These are phyloP conservation scores for Drosophila lini DNA, from an alignment of 1,140 invertebrate species.

Conservation along the genomic window DNA sequence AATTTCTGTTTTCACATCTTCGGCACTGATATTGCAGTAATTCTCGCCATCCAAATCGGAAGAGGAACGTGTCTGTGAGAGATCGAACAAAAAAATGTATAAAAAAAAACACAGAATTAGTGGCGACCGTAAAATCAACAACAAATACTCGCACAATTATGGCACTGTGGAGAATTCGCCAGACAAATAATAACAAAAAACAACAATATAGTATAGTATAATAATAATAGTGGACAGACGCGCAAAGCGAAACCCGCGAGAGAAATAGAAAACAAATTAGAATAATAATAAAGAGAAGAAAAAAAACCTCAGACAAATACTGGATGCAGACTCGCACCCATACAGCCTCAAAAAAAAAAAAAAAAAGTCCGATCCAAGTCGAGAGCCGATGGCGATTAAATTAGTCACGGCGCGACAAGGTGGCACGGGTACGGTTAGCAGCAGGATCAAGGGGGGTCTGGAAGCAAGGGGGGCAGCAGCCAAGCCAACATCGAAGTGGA, in stretches of 20 bases:
- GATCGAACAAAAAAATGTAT: constrained; percentile 28
- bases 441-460: not conserved
- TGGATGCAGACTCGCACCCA: constrained; percentile 29
- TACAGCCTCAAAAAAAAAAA: not conserved
- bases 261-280: constrained; percentile 70
- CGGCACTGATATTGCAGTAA: constrained; percentile 83
- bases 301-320: constrained; percentile 46
- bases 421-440: not conserved
- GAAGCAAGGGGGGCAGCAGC: constrained; percentile 17
- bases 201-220: constrained; percentile 22
- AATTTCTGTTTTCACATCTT: constrained; percentile 84
- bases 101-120: constrained; percentile 57
- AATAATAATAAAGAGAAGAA: constrained; percentile 72
- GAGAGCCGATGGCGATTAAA: constrained; percentile 68
- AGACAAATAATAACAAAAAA: constrained; percentile 71
- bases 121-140: constrained; percentile 29
- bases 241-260: constrained; percentile 18
- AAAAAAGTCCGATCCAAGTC: constrained; percentile 9
- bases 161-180: constrained; percentile 66
- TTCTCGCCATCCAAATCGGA: constrained; percentile 78
- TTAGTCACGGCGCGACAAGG: constrained; percentile 53
- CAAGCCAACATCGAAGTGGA: constrained; percentile 69
- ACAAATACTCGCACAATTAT: constrained; percentile 51
- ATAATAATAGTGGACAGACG: constrained; percentile 41
- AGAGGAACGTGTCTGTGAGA: constrained; percentile 74